These are phyloP conservation scores for Limonius californicus DNA, from an alignment of 1,140 invertebrate species.

Conservation along the genomic window DNA sequence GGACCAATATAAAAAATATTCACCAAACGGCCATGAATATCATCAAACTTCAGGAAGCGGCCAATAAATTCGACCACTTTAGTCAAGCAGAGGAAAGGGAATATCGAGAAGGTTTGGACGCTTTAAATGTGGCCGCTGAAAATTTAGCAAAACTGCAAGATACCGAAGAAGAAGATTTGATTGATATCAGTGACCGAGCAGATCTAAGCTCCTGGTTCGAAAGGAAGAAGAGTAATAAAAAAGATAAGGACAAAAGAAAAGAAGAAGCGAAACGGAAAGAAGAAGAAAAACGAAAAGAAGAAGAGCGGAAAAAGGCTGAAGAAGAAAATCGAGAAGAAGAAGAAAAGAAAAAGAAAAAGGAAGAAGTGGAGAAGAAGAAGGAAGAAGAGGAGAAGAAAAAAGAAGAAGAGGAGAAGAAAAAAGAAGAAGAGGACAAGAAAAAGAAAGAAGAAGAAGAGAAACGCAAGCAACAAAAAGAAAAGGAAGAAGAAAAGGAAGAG, in stretches of 20 bases:
- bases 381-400: slow-evolving; percentile 44
- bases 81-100: slow-evolving; percentile 48
- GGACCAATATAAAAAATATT: slow-evolving; percentile 45
- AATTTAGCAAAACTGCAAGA: slow-evolving; percentile 47
- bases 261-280: slow-evolving; percentile 28
- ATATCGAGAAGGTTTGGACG: slow-evolving; percentile 48
- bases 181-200: neutral
- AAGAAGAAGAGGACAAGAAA: slow-evolving; percentile 35
- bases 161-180: slow-evolving; percentile 28
- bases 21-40: slow-evolving; percentile 50
- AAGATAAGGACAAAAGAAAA: slow-evolving; percentile 23
- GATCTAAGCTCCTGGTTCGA: slow-evolving; percentile 35
- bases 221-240: slow-evolving; percentile 27
- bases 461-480: slow-evolving; percentile 42
- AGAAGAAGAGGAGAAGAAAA: slow-evolving; percentile 31
- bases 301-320: slow-evolving; percentile 18
- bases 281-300: slow-evolving; percentile 30
- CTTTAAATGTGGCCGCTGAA: slow-evolving; percentile 48
- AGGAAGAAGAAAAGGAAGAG: slow-evolving; percentile 25
- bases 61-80: too few relatives aligned
- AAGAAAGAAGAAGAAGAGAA: slow-evolving; percentile 44
- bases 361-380: slow-evolving; percentile 31
- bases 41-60: slow-evolving; percentile 50
- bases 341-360: slow-evolving; percentile 23
- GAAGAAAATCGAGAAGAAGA: slow-evolving; percentile 42